phyloP scores from a whole-genome alignment of 2,113 vertebrate species.

The Hippocampus barbouri region DNA sequence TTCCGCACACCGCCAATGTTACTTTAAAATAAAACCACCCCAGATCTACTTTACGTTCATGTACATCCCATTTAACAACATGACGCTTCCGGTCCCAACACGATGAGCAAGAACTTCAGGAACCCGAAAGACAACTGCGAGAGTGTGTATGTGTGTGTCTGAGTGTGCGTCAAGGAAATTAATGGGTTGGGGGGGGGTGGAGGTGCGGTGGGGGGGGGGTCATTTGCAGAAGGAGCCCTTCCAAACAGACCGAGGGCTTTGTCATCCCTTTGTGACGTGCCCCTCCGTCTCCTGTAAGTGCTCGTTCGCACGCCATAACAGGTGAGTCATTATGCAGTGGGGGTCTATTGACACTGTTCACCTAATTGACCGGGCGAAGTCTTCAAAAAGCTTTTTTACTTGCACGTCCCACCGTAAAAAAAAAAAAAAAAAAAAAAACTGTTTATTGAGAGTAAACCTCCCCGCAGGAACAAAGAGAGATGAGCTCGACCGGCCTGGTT shows the following conservation, averaged over 20 bases:
- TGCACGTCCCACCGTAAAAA: conserved; percentile 61
- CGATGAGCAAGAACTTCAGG: conserved; percentile 21
- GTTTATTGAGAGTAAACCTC: conserved; percentile 65
- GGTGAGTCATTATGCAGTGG: conserved; percentile 64
- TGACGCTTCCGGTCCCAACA: background rate
- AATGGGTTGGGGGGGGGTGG: background rate
- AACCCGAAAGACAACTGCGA: conserved; percentile 15
- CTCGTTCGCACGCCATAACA: conserved; percentile 67
- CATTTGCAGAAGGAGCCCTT: conserved; percentile 50
- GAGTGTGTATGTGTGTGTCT: background rate
- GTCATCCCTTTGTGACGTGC: conserved; percentile 63
- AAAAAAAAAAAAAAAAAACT: conserved; percentile 35
- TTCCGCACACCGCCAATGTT: background rate
- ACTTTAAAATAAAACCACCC: too few species aligned
- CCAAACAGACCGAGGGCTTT: conserved; percentile 55
- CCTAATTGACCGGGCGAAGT: conserved; percentile 65
- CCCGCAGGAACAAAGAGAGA: conserved; percentile 54
- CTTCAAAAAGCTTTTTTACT: conserved; percentile 72
- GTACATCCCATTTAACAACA: background rate
- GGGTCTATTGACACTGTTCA: conserved; percentile 61
- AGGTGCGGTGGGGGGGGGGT: conserved; percentile 13
- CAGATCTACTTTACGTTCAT: too few species aligned
- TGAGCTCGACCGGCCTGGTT: conserved; percentile 39
- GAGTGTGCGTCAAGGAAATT: conserved; percentile 15
- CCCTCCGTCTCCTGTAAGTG: conserved; percentile 57